phyloP scores from a whole-genome alignment of 2,888 invertebrate species.

The Gerris lacustris region DNA sequence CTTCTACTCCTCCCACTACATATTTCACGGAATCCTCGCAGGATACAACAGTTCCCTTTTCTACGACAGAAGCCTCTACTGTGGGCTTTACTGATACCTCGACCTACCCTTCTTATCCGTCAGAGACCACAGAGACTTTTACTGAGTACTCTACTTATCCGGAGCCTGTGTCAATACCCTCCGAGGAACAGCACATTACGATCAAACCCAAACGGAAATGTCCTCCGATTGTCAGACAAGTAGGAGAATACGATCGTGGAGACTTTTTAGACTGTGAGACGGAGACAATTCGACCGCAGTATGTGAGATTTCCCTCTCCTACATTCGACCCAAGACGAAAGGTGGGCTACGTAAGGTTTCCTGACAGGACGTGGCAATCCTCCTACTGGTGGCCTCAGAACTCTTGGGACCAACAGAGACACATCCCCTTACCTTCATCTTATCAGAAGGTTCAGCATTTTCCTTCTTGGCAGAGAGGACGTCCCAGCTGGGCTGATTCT shows the following conservation, averaged over 20 bases:
- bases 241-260: not conserved
- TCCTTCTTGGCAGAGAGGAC: constrained; percentile 3
- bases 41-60: not conserved
- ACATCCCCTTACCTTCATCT: not conserved
- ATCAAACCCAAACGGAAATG: not conserved
- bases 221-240: not conserved
- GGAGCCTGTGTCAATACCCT: not conserved
- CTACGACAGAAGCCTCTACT: not conserved
- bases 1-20: not conserved
- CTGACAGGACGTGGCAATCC: constrained; percentile 1
- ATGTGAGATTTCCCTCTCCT: not conserved
- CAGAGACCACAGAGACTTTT: not conserved
- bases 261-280: not conserved
- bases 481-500: not conserved
- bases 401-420: not conserved
- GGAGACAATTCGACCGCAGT: not conserved
- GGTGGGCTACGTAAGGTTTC: not conserved
- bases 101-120: not conserved
- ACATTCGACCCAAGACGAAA: not conserved
- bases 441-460: constrained; percentile 8
- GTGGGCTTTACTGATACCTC: not conserved
- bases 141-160: not conserved
- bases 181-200: not conserved
- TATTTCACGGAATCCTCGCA: not conserved
- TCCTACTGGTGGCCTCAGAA: constrained; percentile 1